A percentile compares a stretch with the other conserved stretches of the same genome.
Conservation (phyloP, 1,140 invertebrate genomes). For the Chymomyza costata region DNA sequence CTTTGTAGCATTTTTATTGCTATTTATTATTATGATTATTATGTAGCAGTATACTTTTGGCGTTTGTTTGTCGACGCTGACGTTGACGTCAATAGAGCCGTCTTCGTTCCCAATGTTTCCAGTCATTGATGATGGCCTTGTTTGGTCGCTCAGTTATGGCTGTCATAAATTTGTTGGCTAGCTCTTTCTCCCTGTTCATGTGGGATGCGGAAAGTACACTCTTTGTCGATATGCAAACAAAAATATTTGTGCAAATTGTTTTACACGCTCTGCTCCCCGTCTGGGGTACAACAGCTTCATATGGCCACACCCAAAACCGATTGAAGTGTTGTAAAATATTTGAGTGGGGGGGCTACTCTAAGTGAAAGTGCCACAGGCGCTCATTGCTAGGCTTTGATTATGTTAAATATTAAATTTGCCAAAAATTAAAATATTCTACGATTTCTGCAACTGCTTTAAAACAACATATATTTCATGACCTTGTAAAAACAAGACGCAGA, state of each 20-base stretch:
- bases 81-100: background rate
- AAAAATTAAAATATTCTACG: too few species aligned
- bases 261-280: background rate
- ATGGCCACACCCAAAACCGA: background rate
- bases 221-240: conserved; percentile 54
- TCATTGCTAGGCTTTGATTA: too few species aligned
- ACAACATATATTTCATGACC: too few species aligned
- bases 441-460: too few species aligned
- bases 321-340: conserved; percentile 28
- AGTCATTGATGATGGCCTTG: background rate
- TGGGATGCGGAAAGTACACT: conserved; percentile 32
- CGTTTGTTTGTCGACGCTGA: conserved; percentile 2
- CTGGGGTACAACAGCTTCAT: background rate
- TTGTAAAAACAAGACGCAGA: too few species aligned
- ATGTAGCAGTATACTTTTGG: conserved; percentile 36
- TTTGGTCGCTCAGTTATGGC: conserved; percentile 24
- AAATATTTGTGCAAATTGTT: conserved; percentile 52
- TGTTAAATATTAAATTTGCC: too few species aligned
- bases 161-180: conserved; percentile 50
- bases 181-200: conserved; percentile 33
- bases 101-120: background rate
- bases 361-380: conserved; percentile 13
- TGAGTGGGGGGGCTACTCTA: background rate
- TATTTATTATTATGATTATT: conserved; percentile 56
- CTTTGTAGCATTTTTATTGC: conserved; percentile 52